phyloP scores from a whole-genome alignment of 1,140 invertebrate genomes.

The Gerris buenoi region DNA sequence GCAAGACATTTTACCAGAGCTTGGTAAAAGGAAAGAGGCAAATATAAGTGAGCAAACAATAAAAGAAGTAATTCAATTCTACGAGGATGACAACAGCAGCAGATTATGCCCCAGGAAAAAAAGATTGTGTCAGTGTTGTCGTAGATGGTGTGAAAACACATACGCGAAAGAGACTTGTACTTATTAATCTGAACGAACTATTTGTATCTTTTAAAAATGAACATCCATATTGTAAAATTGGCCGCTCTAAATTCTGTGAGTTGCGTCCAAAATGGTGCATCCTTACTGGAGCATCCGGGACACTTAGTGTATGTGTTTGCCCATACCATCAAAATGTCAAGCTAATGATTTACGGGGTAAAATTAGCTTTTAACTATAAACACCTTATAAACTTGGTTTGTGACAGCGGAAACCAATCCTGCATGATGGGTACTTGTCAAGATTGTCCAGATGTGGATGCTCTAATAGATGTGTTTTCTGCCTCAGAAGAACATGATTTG shows the following conservation, averaged over 20 bases:
- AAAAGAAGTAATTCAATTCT: too few relatives aligned
- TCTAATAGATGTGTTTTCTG: background rate
- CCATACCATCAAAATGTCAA: background rate
- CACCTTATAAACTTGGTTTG: background rate
- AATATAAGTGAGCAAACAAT: too few relatives aligned
- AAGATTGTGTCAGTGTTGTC: too few relatives aligned
- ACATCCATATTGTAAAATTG: background rate
- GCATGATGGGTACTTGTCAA: background rate
- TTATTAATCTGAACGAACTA: background rate
- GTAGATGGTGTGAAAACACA: too few relatives aligned
- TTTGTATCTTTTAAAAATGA: background rate
- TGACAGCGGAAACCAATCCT: background rate
- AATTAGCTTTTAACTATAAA: background rate
- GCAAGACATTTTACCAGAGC: too few relatives aligned
- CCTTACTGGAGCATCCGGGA: background rate
- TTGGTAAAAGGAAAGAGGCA: too few relatives aligned
- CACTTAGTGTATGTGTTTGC: background rate
- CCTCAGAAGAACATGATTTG: background rate
- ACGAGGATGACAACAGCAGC: too few relatives aligned
- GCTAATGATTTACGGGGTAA: background rate
- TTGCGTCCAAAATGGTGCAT: background rate
- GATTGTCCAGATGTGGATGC: background rate
- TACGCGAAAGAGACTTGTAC: too few relatives aligned
- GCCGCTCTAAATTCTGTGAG: background rate
- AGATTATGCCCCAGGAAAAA: too few relatives aligned